phyloP scores from a whole-genome alignment of 1,140 invertebrate species.

The Diplogasteroides magnus region DNA sequence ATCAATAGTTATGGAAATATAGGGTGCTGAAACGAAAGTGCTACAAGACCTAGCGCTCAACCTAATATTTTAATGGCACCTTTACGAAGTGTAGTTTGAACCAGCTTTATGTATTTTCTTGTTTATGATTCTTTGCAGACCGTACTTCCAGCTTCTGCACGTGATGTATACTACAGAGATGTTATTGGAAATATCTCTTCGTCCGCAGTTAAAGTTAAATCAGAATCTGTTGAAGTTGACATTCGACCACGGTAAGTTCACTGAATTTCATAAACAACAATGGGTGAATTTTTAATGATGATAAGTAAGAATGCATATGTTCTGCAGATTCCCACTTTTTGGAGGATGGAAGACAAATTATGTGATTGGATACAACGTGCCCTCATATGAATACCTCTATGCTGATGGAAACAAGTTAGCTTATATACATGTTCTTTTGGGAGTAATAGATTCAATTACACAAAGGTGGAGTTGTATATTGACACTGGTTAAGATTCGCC shows the following conservation, averaged over 20 bases:
- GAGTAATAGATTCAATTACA: no score
- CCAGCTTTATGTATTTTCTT: no score
- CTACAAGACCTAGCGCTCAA: no score
- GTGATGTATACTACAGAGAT: slow-evolving; percentile 88
- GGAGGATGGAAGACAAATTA: slow-evolving; percentile 90
- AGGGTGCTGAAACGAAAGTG: no score
- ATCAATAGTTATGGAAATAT: no score
- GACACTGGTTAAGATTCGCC: slow-evolving; percentile 7
- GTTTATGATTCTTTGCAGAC: no score
- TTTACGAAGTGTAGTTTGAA: no score
- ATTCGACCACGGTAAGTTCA: slow-evolving; percentile 69
- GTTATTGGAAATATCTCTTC: slow-evolving; percentile 99
- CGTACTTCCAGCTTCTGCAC: slow-evolving; percentile 77
- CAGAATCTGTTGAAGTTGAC: slow-evolving; percentile 86
- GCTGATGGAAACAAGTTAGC: slow-evolving; percentile 63
- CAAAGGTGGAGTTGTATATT: no score
- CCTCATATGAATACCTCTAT: slow-evolving; percentile 89
- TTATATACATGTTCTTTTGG: no score
- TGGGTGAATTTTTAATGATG: neutral
- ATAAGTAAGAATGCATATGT: neutral
- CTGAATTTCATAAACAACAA: neutral
- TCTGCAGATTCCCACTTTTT: slow-evolving; percentile 77
- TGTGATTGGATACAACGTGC: slow-evolving; percentile 91
- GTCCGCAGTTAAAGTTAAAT: slow-evolving; percentile 72
- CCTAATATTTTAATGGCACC: no score